These are phyloP conservation scores for Hemicordylus capensis DNA, from an alignment of 2,113 vertebrate species.

Conservation along the genomic window DNA sequence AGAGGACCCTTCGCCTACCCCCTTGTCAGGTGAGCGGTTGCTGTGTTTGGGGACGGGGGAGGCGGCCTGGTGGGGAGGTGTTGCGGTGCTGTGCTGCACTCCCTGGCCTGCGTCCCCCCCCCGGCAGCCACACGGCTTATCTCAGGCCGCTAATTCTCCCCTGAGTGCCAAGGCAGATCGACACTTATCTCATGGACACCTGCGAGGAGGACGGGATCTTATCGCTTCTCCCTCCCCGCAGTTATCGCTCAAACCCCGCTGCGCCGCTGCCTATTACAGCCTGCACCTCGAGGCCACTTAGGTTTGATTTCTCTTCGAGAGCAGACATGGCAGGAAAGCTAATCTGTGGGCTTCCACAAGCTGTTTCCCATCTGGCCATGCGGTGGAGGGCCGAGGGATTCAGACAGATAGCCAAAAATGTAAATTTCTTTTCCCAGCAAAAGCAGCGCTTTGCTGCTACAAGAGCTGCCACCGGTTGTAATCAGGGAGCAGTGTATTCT, in stretches of 20 bases:
- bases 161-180: conserved; percentile 32
- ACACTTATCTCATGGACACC: conserved; percentile 21
- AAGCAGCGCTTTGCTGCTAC: neutral
- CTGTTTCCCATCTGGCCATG: neutral
- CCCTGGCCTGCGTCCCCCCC: neutral
- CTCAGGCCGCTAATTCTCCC: conserved; percentile 27
- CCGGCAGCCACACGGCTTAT: conserved; percentile 12
- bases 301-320: conserved; percentile 18
- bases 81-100: neutral
- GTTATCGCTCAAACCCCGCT: conserved; percentile 35
- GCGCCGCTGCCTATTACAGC: conserved; percentile 36
- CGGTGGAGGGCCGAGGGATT: too few relatives aligned
- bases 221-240: neutral
- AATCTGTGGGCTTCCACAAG: neutral
- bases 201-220: conserved; percentile 31
- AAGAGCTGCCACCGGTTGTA: neutral
- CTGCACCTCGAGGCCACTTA: neutral
- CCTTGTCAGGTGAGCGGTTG: conserved; percentile 71
- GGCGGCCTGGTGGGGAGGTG: too few relatives aligned
- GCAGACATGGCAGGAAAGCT: conserved; percentile 35
- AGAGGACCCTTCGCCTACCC: conserved; percentile 68
- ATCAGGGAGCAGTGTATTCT: neutral
- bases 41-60: rapidly evolving
- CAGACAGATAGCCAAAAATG: neutral
- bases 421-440: neutral